Evolutionary conservation across 2,113 vertebrate genomes (phyloP), one percentile per base, ranked within the genome.

Genomic region (Pithys albifrons): DNA sequence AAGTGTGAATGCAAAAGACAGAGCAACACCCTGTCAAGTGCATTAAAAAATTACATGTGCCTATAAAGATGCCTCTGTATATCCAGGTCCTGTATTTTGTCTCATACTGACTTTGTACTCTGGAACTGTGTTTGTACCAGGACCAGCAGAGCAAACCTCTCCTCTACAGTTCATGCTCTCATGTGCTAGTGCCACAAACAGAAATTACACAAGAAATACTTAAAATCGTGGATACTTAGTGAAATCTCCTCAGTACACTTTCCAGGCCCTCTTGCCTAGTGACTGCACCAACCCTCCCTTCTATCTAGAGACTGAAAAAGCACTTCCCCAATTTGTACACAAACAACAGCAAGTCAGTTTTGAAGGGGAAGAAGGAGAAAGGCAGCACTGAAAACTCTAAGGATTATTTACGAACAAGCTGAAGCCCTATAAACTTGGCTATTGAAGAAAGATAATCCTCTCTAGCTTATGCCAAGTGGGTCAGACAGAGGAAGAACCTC

Each of bases 401-500:
- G 41, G 70, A 94, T 85, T 95, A 92, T 88, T 93, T 91, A 86
- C 0, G 17, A 94, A 87, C 81, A 86, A 96, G 23, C 59, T 89
- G 84, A 76, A 96, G 88, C 54, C 78, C 45, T 77, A 92, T 87
- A 94, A 97, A 95, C 90, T 96, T 94, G 95, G 91, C 83, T 79
- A 46, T 0, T 85, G 83, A 94, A 95, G 91, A 96, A 96, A 94
- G 90, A 96, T 91, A 95, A 89, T 95, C 91, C 82, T 77, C 91
- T 84, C 69, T 24, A 71, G 80, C 45, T 91, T 65, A 61, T 82
- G 96, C 97, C 96, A 97, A 96, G 88, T 95, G 95, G 96, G 97
- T 97, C 97, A 97, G 95, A 93, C 95, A 70, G 91, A 97, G 95
- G 94, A 96, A 97, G 96, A 86, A 96, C 91, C 88, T 96, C 93